Evolutionary conservation across 2,888 invertebrate genomes (phyloP).

Genomic region (Magallana nippona): DNA sequence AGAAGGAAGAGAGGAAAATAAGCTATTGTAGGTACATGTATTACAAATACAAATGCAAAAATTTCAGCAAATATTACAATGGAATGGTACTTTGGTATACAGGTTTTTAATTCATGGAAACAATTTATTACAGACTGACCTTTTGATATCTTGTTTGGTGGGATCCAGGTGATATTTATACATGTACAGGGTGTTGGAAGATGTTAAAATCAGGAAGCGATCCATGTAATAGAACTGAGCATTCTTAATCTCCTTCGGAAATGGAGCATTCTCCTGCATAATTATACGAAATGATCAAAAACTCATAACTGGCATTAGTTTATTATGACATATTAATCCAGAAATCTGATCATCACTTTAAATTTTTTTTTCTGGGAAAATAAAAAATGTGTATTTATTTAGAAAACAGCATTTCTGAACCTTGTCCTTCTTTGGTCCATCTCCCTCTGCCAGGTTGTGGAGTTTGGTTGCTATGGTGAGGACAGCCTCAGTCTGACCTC

Average conservation of each 20-base stretch:
- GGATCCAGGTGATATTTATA: conserved; percentile 78
- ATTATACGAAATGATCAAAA: neutral
- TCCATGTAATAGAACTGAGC: conserved; percentile 79
- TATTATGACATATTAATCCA: too few relatives aligned
- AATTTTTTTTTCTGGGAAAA: neutral
- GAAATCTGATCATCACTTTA: neutral
- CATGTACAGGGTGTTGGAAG: conserved; percentile 71
- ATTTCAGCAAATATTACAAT: neutral
- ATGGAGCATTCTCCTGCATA: conserved; percentile 63
- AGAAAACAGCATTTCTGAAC: neutral
- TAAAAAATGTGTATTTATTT: neutral
- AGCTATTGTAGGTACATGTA: too few relatives aligned
- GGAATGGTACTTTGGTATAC: neutral
- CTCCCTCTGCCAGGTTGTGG: conserved; percentile 57
- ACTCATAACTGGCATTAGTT: neutral
- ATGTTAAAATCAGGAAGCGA: conserved; percentile 76
- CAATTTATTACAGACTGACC: conserved; percentile 58
- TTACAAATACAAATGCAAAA: neutral
- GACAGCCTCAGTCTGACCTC: conserved; percentile 69
- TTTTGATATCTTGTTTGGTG: conserved; percentile 75
- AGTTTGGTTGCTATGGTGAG: conserved; percentile 66
- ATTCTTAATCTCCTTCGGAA: conserved; percentile 72
- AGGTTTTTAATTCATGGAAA: neutral
- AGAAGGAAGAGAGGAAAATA: too few relatives aligned
- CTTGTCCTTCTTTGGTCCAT: conserved; percentile 46